phyloP scores from a whole-genome alignment of 2,888 invertebrate genomes.

The Aphodius granarius region DNA sequence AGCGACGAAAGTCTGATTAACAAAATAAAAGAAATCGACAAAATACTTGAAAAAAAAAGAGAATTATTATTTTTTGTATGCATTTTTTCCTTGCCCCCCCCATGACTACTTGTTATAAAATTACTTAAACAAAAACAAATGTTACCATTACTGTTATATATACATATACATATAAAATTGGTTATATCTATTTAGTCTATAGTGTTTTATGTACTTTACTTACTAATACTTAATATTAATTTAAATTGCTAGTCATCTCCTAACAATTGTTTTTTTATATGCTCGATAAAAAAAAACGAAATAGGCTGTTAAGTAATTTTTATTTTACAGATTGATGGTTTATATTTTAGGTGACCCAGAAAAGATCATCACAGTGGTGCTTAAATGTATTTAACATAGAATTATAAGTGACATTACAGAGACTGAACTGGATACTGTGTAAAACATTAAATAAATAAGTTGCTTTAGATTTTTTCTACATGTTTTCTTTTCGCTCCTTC shows the following conservation, averaged over 20 bases:
- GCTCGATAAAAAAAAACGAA: not conserved
- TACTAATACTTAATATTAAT: not conserved
- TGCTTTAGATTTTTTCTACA: not conserved
- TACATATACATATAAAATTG: not conserved
- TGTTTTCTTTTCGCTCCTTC: not conserved
- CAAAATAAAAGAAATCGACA: not conserved
- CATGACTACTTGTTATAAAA: not conserved
- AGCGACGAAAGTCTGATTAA: constrained; percentile 37
- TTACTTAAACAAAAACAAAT: not conserved
- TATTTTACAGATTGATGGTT: not conserved
- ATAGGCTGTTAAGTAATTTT: not conserved
- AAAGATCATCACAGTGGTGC: not conserved
- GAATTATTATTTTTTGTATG: not conserved
- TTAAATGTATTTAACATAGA: not conserved
- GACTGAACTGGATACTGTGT: not conserved
- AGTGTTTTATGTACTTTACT: not conserved
- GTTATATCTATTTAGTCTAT: not conserved
- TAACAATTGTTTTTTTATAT: not conserved
- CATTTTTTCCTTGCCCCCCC: not conserved
- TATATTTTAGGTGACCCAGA: not conserved
- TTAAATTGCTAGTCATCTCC: not conserved
- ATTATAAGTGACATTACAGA: not conserved
- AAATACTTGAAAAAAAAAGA: not conserved
- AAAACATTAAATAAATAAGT: not conserved
- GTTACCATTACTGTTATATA: not conserved